These are phyloP conservation scores for Calliphora vicina DNA, from an alignment of 1,140 invertebrate species.

Conservation along the genomic window DNA sequence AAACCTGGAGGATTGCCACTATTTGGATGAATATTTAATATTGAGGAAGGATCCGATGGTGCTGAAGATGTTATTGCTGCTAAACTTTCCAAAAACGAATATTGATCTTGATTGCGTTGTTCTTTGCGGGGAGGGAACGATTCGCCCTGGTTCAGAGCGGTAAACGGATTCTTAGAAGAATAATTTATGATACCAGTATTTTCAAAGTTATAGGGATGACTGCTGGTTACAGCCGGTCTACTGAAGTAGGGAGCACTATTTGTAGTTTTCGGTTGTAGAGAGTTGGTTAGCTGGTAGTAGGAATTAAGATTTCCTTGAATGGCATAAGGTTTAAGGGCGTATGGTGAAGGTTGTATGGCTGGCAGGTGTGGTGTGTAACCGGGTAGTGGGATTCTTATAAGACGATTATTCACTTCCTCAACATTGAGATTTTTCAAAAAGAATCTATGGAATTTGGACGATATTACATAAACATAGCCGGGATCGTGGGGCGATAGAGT, in stretches of 20 bases:
- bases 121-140: conserved; percentile 56
- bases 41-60: background rate
- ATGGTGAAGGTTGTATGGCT: conserved; percentile 37
- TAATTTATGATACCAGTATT: conserved; percentile 50
- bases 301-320: background rate
- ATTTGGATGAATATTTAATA: background rate
- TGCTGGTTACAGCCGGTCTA: conserved; percentile 43
- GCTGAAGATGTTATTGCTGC: background rate
- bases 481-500: conserved; percentile 71
- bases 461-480: conserved; percentile 73
- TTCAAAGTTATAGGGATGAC: conserved; percentile 52
- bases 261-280: conserved; percentile 33
- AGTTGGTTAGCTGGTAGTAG: conserved; percentile 31
- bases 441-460: conserved; percentile 80
- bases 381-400: conserved; percentile 66
- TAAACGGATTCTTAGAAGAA: conserved; percentile 52
- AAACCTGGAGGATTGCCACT: background rate
- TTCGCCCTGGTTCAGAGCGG: conserved; percentile 57
- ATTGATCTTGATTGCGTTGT: conserved; percentile 47
- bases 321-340: background rate
- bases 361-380: conserved; percentile 30
- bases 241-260: conserved; percentile 44
- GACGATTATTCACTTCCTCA: conserved; percentile 70
- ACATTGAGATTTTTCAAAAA: conserved; percentile 71
- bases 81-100: conserved; percentile 54